Evolutionary conservation across 2,888 invertebrate species (phyloP).

Genomic region (Lordiphosa fenestrarum): DNA sequence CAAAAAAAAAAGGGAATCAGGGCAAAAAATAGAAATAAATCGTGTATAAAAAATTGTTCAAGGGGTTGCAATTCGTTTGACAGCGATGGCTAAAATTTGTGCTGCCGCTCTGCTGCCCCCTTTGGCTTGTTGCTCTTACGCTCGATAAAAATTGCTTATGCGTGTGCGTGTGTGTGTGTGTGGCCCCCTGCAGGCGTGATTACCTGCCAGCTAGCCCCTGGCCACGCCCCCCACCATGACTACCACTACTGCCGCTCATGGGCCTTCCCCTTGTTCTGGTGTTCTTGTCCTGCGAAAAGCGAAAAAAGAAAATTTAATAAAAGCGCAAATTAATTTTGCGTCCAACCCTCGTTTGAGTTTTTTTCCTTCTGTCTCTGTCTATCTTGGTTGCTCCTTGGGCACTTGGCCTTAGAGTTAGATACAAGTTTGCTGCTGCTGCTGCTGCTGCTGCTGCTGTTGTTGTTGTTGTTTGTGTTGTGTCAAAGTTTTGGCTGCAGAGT

Average conservation of each 20-base stretch:
- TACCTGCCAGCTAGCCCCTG: constrained; percentile 41
- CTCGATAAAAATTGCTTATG: constrained; percentile 57
- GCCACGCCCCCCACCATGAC: neutral
- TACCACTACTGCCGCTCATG: neutral
- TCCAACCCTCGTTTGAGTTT: constrained; percentile 54
- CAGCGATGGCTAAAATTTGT: constrained; percentile 38
- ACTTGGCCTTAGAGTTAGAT: constrained; percentile 63
- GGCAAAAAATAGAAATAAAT: constrained; percentile 57
- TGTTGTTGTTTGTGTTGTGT: constrained; percentile 49
- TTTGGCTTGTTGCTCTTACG: constrained; percentile 45
- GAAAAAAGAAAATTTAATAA: constrained; percentile 67
- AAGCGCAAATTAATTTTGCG: constrained; percentile 73
- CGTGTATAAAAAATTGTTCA: constrained; percentile 69
- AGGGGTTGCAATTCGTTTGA: constrained; percentile 66
- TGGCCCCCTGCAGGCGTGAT: constrained; percentile 37
- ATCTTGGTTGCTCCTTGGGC: constrained; percentile 9
- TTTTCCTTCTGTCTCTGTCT: neutral
- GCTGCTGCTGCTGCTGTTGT: constrained; percentile 30
- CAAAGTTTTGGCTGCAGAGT: constrained; percentile 50
- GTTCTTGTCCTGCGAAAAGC: constrained; percentile 10
- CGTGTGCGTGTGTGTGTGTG: constrained; percentile 14
- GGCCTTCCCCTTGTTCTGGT: neutral
- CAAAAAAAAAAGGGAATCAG: constrained; percentile 24
- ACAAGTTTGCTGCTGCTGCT: constrained; percentile 53
- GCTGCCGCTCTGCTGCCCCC: neutral